Evolutionary conservation across 2,797 vertebrate species (phyloP).

Genomic region (Scolopax rusticola): DNA sequence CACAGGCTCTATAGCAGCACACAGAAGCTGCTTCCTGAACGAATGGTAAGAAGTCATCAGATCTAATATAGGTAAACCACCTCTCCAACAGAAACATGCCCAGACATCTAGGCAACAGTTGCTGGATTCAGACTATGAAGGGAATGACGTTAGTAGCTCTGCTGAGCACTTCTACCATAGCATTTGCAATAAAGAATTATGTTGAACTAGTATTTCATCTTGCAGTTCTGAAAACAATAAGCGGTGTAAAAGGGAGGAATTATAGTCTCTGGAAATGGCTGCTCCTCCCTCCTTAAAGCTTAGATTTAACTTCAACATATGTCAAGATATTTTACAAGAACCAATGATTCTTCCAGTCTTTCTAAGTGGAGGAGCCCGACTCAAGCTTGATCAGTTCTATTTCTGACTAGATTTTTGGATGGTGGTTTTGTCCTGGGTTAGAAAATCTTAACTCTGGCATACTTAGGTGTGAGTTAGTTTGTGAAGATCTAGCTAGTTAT

Average conservation of each 20-base stretch:
- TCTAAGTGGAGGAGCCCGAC: not conserved
- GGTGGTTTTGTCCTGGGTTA: not conserved
- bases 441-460: not conserved
- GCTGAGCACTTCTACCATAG: not conserved
- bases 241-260: not conserved
- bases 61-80: not conserved
- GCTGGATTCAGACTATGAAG: not conserved
- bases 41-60: not conserved
- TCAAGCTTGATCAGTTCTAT: not conserved
- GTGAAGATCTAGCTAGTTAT: not conserved
- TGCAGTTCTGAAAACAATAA: not conserved
- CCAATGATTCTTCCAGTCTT: not conserved
- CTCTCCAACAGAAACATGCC: not conserved
- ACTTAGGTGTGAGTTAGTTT: not conserved
- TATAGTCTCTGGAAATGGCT: not conserved
- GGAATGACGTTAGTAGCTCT: not conserved
- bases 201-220: not conserved
- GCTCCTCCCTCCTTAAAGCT: not conserved
- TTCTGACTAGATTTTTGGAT: not conserved
- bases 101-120: not conserved
- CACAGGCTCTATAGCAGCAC: not conserved
- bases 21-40: not conserved
- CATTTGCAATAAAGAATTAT: not conserved
- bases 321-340: not conserved
- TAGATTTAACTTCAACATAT: not conserved